Percentiles rank a stretch among this genome's conserved stretches.
These are phyloP conservation scores for Mactra quadrangularis DNA, from an alignment of 1,140 invertebrate genomes.

Conservation along the genomic window DNA sequence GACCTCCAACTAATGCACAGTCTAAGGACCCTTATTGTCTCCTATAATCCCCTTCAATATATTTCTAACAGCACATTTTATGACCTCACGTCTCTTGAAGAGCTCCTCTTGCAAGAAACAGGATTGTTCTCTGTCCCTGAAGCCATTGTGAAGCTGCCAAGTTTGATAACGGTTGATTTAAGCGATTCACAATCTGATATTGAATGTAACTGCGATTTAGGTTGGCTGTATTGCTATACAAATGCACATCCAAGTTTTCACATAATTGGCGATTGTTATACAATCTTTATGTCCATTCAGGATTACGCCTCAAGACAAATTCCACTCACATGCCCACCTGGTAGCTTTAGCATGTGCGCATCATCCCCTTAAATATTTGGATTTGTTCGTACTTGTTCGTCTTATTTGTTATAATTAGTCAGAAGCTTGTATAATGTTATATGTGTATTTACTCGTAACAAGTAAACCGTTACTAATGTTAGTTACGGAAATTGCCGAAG, in stretches of 20 bases:
- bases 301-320: background rate
- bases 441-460: too few relatives aligned
- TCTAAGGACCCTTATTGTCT: conserved; percentile 6
- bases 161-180: conserved; percentile 1
- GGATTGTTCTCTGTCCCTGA: conserved; percentile 32
- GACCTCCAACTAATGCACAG: conserved; percentile 35
- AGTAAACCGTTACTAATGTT: too few relatives aligned
- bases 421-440: too few relatives aligned
- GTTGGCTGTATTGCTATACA: conserved; percentile 34
- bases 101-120: conserved; percentile 28
- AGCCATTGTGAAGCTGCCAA: conserved; percentile 22
- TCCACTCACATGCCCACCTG: conserved; percentile 10
- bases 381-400: too few relatives aligned
- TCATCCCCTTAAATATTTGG: too few relatives aligned
- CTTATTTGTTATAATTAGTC: too few relatives aligned
- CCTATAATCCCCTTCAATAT: conserved; percentile 29
- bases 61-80: conserved; percentile 52
- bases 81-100: background rate
- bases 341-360: background rate
- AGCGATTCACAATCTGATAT: background rate
- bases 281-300: conserved; percentile 4
- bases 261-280: conserved; percentile 42
- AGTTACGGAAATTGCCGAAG: too few relatives aligned
- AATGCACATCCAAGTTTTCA: background rate
- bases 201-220: conserved; percentile 59